A percentile compares a stretch with the other conserved stretches of the same genome.
phyloP scores from a whole-genome alignment of 2,113 vertebrate genomes.

The Ancistrus triradiatus region DNA sequence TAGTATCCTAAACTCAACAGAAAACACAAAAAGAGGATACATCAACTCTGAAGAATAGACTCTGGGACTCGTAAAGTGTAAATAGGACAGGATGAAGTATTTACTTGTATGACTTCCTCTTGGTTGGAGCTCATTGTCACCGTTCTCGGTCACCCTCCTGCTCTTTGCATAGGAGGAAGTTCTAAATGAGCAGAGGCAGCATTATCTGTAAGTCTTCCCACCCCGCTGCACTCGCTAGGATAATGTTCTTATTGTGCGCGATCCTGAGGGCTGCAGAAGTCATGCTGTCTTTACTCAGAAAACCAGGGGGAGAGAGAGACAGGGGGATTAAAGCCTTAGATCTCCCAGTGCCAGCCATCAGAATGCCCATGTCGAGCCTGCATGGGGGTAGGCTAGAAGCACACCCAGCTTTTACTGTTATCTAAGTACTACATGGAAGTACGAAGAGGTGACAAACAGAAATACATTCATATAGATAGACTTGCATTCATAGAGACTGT shows the following conservation, averaged over 20 bases:
- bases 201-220: constrained; percentile 71
- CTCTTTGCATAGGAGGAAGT: constrained; percentile 54
- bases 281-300: constrained; percentile 76
- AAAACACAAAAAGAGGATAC: neutral
- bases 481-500: no score
- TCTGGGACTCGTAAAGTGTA: neutral
- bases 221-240: constrained; percentile 73
- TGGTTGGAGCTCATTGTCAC: constrained; percentile 57
- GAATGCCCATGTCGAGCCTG: constrained; percentile 22
- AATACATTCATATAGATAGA: no score
- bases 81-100: constrained; percentile 28
- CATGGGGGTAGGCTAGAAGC: constrained; percentile 16
- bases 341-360: constrained; percentile 37
- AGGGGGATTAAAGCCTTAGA: constrained; percentile 41
- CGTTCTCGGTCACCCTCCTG: constrained; percentile 54
- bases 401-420: constrained; percentile 23
- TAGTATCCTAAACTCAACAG: no score
- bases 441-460: constrained; percentile 4
- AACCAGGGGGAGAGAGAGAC: constrained; percentile 55
- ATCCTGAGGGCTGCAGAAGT: constrained; percentile 70
- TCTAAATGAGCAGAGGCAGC: constrained; percentile 64
- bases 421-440: constrained; percentile 9
- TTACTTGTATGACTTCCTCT: constrained; percentile 17
- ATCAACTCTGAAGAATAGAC: neutral
- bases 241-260: constrained; percentile 77